A percentile compares a stretch with the other conserved stretches of the same genome.
phyloP scores from a whole-genome alignment of 2,797 vertebrate species.

The Epinephelus coioides region DNA sequence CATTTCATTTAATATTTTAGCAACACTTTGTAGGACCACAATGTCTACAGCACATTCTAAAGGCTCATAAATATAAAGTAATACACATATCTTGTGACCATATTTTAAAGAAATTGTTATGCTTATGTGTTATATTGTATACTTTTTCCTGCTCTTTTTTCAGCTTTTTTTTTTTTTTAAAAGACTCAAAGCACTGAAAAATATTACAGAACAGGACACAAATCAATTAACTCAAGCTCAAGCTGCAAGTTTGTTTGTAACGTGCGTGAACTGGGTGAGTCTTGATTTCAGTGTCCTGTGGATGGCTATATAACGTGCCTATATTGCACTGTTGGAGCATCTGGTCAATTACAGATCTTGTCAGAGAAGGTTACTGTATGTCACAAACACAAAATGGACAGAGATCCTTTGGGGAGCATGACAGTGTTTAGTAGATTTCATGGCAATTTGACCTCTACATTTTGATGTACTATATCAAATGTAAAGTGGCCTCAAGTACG shows the following conservation, averaged over 20 bases:
- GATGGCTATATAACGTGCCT: background rate
- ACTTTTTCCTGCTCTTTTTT: background rate
- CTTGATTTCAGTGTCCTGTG: background rate
- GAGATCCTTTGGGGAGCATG: background rate
- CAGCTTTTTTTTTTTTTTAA: background rate
- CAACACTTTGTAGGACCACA: background rate
- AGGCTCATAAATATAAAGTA: background rate
- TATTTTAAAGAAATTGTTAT: background rate
- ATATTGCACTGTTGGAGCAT: background rate
- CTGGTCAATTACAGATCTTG: background rate
- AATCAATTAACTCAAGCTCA: background rate
- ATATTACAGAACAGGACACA: background rate
- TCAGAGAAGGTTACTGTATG: background rate
- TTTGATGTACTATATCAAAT: background rate
- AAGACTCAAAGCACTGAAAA: background rate
- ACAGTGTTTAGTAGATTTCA: background rate
- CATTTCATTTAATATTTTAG: slow-evolving; percentile 3
- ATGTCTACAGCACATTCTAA: background rate
- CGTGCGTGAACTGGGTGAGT: background rate
- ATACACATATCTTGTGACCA: background rate
- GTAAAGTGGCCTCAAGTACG: background rate
- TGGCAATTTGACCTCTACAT: background rate
- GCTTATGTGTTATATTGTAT: background rate
- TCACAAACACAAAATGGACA: background rate
- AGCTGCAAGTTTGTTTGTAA: background rate